phyloP scores from a whole-genome alignment of 2,888 invertebrate species.

The Eristalis pertinax region DNA sequence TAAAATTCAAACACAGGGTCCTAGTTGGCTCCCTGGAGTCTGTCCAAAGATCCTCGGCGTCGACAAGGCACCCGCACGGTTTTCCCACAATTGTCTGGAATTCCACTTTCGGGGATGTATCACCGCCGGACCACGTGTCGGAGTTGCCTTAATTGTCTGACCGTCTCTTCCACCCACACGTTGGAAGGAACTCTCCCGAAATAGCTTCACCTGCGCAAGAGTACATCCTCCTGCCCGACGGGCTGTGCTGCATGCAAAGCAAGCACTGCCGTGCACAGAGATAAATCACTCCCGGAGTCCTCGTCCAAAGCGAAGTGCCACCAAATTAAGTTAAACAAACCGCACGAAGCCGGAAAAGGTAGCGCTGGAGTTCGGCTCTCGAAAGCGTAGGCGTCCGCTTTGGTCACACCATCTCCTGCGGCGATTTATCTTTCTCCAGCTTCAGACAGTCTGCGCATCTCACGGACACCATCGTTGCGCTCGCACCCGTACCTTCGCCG shows the following conservation, averaged over 20 bases:
- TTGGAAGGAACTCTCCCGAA: not conserved
- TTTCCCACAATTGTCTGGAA: not conserved
- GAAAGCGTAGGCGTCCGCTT: slow-evolving; percentile 62
- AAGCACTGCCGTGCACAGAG: slow-evolving; percentile 10
- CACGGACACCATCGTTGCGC: slow-evolving; percentile 7
- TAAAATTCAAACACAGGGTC: too few species aligned
- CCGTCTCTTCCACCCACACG: not conserved
- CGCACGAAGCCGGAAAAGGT: slow-evolving; percentile 70
- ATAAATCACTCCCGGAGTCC: slow-evolving; percentile 47
- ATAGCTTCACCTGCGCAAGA: slow-evolving; percentile 8
- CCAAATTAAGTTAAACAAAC: slow-evolving; percentile 69
- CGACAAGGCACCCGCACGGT: too few species aligned
- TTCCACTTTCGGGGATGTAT: not conserved
- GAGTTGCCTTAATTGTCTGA: not conserved
- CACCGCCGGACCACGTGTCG: not conserved
- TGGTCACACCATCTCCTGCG: slow-evolving; percentile 64
- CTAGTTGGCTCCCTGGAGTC: too few species aligned
- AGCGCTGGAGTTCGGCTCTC: slow-evolving; percentile 19
- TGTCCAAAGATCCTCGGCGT: too few species aligned
- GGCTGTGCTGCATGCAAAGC: slow-evolving; percentile 25
- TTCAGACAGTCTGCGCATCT: slow-evolving; percentile 54
- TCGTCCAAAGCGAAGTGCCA: slow-evolving; percentile 42
- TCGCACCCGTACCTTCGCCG: not conserved
- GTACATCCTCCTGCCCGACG: not conserved
- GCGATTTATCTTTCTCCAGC: slow-evolving; percentile 63